phyloP scores from a whole-genome alignment of 2,888 invertebrate genomes.

The Meiosimyza decipiens region DNA sequence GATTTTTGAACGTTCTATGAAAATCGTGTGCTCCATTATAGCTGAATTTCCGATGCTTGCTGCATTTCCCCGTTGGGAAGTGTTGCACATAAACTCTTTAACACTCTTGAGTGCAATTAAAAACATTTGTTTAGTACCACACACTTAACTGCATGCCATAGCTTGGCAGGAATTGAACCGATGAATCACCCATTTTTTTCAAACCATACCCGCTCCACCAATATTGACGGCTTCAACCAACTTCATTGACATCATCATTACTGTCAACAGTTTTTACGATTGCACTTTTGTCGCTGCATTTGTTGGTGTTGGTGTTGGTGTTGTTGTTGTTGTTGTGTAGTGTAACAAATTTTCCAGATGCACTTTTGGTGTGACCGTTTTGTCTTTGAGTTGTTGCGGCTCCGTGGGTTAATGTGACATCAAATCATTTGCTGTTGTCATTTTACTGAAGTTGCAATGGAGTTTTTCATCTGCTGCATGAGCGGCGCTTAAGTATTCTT shows the following conservation, averaged over 20 bases:
- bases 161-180: constrained; percentile 14
- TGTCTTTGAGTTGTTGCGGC: constrained; percentile 13
- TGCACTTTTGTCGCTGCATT: not conserved
- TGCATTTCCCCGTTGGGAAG: constrained; percentile 43
- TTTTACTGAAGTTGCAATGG: constrained; percentile 43
- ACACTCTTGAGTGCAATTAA: constrained; percentile 56
- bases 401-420: not conserved
- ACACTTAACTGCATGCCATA: constrained; percentile 22
- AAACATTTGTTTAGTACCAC: constrained; percentile 25
- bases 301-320: not conserved
- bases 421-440: constrained; percentile 19
- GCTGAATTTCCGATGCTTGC: too few relatives aligned
- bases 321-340: constrained; percentile 1
- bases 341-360: constrained; percentile 33
- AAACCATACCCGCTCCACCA: not conserved
- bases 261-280: not conserved
- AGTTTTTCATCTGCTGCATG: too few relatives aligned
- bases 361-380: constrained; percentile 6
- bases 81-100: constrained; percentile 64
- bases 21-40: too few relatives aligned
- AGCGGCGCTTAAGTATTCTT: too few relatives aligned
- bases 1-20: too few relatives aligned
- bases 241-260: constrained; percentile 16
- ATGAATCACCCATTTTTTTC: constrained; percentile 16
- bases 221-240: not conserved